Evolutionary conservation across 2,888 invertebrate genomes (phyloP).

Genomic region (Pseudococcus jackbeardsleyi): DNA sequence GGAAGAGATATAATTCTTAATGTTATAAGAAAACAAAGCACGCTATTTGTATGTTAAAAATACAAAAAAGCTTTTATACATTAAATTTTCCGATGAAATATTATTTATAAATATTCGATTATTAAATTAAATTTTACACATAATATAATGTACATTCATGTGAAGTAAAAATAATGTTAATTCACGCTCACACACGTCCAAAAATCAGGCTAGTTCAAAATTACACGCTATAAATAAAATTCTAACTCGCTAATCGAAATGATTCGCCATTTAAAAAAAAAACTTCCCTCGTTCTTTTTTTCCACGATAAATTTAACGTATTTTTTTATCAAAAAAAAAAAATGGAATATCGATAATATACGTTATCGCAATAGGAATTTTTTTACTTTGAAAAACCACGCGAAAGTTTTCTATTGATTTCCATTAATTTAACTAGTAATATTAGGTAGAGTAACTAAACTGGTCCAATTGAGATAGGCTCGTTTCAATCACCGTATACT

Average conservation of each 20-base stretch:
- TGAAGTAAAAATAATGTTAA: constrained; percentile 51
- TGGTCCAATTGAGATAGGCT: constrained; percentile 14
- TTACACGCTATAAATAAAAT: constrained; percentile 52
- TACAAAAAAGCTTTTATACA: constrained; percentile 56
- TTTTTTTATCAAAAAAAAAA: constrained; percentile 20
- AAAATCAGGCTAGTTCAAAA: constrained; percentile 44
- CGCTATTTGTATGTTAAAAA: constrained; percentile 52
- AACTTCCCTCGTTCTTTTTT: background rate
- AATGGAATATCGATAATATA: constrained; percentile 45
- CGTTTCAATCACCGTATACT: background rate
- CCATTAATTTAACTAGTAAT: background rate
- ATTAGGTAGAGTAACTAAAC: constrained; percentile 35
- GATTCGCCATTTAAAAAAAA: constrained; percentile 20
- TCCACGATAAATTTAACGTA: constrained; percentile 12
- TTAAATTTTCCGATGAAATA: constrained; percentile 38
- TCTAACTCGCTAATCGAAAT: constrained; percentile 14
- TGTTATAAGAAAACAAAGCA: constrained; percentile 49
- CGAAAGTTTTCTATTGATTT: constrained; percentile 7
- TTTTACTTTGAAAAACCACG: background rate
- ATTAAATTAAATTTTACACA: constrained; percentile 50
- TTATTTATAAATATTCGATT: constrained; percentile 54
- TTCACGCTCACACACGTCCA: constrained; percentile 42
- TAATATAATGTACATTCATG: constrained; percentile 52
- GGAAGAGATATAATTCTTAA: constrained; percentile 54
- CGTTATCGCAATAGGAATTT: constrained; percentile 39